Percentiles rank a stretch among this genome's conserved stretches.
Conservation (phyloP, 2,797 vertebrate genomes). For the Todus mexicanus region DNA sequence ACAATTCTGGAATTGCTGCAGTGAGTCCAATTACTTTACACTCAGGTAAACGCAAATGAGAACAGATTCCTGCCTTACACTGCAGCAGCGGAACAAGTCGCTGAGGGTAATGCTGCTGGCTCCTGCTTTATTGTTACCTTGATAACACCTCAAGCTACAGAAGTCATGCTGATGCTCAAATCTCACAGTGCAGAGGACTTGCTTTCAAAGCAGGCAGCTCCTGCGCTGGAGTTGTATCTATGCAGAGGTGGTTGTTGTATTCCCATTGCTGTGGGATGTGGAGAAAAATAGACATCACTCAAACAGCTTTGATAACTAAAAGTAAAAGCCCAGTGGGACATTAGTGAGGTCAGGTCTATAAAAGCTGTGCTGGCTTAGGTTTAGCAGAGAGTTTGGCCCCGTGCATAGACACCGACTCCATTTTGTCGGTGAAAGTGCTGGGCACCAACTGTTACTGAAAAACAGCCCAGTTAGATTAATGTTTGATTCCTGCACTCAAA, state of each 20-base stretch:
- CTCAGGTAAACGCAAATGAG: constrained; percentile 13
- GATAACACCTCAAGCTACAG: background rate
- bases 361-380: background rate
- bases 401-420: background rate
- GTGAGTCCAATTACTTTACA: background rate
- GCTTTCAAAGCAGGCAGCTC: constrained; percentile 12
- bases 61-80: background rate
- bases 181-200: background rate
- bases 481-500: background rate
- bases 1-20: background rate
- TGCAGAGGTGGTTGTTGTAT: background rate
- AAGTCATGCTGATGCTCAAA: background rate
- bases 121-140: constrained; percentile 25
- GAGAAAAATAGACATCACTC: background rate
- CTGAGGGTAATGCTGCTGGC: background rate
- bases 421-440: background rate
- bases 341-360: background rate
- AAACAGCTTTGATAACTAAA: background rate
- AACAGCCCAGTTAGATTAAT: background rate
- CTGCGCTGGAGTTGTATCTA: background rate
- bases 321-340: background rate
- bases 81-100: background rate
- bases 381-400: background rate
- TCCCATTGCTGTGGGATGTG: background rate
- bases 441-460: background rate